A percentile compares a stretch with the other conserved stretches of the same genome.
These are phyloP conservation scores for Tetrax tetrax DNA, from an alignment of 2,113 vertebrate genomes.

Conservation along the genomic window DNA sequence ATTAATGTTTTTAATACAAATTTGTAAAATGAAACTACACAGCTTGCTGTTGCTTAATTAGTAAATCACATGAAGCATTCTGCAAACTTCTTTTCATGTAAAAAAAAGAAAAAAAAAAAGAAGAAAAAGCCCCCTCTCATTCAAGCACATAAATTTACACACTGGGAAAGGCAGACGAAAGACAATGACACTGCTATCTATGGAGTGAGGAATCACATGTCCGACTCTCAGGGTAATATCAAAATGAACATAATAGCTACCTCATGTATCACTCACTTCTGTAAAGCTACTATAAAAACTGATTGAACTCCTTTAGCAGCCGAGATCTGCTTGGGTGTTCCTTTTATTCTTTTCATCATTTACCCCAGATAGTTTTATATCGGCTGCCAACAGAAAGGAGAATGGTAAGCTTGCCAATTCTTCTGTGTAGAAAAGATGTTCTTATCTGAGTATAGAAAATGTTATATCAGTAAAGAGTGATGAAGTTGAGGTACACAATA, in stretches of 20 bases:
- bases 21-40: neutral
- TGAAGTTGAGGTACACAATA: neutral
- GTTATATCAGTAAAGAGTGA: neutral
- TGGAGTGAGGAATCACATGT: neutral
- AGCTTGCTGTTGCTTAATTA: neutral
- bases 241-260: neutral
- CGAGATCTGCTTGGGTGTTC: neutral
- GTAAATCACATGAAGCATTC: neutral
- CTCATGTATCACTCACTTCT: neutral
- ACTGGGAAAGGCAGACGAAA: neutral
- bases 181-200: neutral
- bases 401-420: neutral
- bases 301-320: neutral
- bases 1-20: neutral
- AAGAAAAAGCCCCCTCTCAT: neutral
- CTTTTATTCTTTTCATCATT: slow-evolving; percentile 15
- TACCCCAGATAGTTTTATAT: neutral
- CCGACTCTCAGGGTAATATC: neutral
- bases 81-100: neutral
- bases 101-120: neutral
- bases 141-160: neutral
- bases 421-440: neutral
- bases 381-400: neutral
- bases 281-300: neutral
- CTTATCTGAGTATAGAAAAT: neutral